Evolutionary conservation across 2,797 vertebrate species (phyloP), one percentile per base, ranked within the genome.

Genomic region (Novumbra hubbsi): DNA sequence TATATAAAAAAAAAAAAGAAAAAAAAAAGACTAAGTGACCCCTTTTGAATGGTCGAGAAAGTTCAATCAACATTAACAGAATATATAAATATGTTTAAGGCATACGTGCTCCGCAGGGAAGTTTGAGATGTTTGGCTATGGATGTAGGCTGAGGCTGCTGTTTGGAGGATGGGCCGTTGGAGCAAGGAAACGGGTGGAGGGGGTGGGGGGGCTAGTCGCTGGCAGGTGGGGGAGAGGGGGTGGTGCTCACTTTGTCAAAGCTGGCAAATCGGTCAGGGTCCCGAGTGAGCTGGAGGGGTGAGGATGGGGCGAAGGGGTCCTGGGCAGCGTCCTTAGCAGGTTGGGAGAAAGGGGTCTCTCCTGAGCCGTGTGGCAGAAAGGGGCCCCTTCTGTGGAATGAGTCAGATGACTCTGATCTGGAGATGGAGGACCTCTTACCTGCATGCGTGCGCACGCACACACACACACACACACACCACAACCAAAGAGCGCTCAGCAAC

Each of bases 231-330:
- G 90, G 88, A 71, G 90, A 92, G 79, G 88, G 85, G 63, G 88
- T 90, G 92, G 92, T 95, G 96, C 98, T 99, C 97, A 99, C 98
- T 97, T 96, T 96, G 95, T 96, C 97, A 94, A 98, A 97, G 95
- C 95, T 96, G 95, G 96, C 96, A 96, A 97, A 98, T 93, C 94
- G 94, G 87, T 94, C 94, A 89, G 95, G 90, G 89, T 95, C 92
- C 88, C 94, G 93, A 86, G 92, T 87, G 91, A 91, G 95, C 93
- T 96, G 96, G 89, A 86, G 93, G 89, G 94, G 86, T 91, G 94
- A 95, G 88, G 94, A 94, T 81, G 96, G 94, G 94, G 96, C 94
- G 91, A 98, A 98, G 85, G 96, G 96, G 92, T 98, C 97, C 74
- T 91, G 93, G 90, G 93, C 87, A 90, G 94, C 91, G 90, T 95